Evolutionary conservation across 2,797 vertebrate species (phyloP).

Genomic region (Enteromius afrohamiltoni): DNA sequence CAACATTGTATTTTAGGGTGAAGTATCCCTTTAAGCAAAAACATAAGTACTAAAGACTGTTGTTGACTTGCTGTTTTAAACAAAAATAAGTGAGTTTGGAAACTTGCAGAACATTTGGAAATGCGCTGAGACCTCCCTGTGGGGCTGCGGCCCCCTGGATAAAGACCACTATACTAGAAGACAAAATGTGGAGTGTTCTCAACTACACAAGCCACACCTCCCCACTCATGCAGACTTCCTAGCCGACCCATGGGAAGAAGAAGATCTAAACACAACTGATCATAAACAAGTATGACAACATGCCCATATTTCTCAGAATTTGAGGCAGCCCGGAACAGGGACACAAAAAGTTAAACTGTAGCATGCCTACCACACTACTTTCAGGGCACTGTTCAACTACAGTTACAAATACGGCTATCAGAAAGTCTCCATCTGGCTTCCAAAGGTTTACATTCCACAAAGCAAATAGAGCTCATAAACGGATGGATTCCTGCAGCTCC

Average conservation of each 20-base stretch:
- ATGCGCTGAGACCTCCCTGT: background rate
- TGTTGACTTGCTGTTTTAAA: background rate
- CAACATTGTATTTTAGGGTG: no score
- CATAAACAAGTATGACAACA: slow-evolving; percentile 8
- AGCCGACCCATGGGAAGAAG: background rate
- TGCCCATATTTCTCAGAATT: background rate
- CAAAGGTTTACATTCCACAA: slow-evolving; percentile 51
- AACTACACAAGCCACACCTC: background rate
- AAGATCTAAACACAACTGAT: background rate
- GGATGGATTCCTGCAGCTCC: slow-evolving; percentile 39
- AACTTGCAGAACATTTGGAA: background rate
- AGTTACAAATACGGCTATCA: background rate
- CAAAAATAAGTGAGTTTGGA: background rate
- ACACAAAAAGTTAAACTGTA: background rate
- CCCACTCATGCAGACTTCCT: background rate
- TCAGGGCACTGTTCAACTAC: background rate
- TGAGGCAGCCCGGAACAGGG: background rate
- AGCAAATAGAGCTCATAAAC: slow-evolving; percentile 41
- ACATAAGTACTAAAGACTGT: no score
- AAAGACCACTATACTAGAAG: background rate
- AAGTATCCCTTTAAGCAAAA: background rate
- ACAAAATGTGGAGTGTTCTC: background rate
- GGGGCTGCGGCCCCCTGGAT: background rate
- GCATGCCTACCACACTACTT: background rate
- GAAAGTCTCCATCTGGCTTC: slow-evolving; percentile 33